Evolutionary conservation across 2,797 vertebrate genomes (phyloP).

Genomic region (Rhynchotus rufescens): DNA sequence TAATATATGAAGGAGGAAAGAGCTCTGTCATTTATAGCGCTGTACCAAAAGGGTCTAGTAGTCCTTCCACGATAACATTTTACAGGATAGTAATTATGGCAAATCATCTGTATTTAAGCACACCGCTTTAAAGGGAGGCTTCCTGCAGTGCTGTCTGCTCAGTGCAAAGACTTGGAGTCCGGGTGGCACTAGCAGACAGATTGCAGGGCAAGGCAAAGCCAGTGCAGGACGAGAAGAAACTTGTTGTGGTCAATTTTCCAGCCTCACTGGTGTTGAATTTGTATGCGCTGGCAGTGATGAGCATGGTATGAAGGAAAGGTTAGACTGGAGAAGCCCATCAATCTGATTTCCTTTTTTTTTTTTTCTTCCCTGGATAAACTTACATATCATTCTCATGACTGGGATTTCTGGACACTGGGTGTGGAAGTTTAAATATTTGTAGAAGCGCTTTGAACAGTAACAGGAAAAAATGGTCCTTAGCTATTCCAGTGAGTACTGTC

Average conservation of each 20-base stretch:
- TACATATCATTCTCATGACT: not conserved
- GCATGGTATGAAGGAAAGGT: not conserved
- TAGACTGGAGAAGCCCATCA: not conserved
- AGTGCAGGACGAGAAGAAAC: not conserved
- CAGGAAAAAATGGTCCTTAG: not conserved
- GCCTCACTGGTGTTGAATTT: fast-evolving
- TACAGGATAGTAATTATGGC: constrained; percentile 21
- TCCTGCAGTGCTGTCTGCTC: not conserved
- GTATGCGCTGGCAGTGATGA: not conserved
- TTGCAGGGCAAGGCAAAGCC: not conserved
- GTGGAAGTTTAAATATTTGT: not conserved
- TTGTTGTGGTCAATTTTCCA: not conserved
- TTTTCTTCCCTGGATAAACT: not conserved
- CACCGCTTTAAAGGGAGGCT: not conserved
- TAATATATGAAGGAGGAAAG: constrained; percentile 52
- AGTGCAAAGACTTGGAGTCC: not conserved
- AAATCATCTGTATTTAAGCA: constrained; percentile 38
- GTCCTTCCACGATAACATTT: constrained; percentile 13
- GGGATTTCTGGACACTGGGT: not conserved
- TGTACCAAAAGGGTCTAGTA: not conserved
- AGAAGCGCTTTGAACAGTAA: not conserved
- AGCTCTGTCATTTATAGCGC: constrained; percentile 14
- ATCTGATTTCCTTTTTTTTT: not conserved
- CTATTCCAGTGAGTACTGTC: not conserved
- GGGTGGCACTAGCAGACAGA: not conserved